These are phyloP conservation scores for Syrphus vitripennis DNA, from an alignment of 2,888 invertebrate genomes.

Conservation along the genomic window DNA sequence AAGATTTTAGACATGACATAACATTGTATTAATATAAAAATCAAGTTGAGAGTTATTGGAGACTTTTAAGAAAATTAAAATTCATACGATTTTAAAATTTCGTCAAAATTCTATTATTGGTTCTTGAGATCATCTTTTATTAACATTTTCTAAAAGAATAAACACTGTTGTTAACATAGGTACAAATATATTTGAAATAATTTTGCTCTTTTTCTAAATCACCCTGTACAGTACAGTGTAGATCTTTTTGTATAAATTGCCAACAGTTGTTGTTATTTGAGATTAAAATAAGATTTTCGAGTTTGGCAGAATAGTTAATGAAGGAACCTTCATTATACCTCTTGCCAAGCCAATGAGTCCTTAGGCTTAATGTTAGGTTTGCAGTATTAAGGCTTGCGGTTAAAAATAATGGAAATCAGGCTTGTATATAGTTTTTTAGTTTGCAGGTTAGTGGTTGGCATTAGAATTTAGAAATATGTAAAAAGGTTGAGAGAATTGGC, in stretches of 20 bases:
- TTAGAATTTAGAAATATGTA: background rate
- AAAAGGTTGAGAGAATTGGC: background rate
- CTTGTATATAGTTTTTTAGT: background rate
- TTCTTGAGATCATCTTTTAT: too few relatives aligned
- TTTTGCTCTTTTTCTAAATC: background rate
- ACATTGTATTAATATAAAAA: too few relatives aligned
- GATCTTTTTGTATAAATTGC: background rate
- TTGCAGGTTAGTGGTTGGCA: background rate
- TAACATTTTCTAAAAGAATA: too few relatives aligned
- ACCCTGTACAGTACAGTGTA: background rate
- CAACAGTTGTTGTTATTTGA: slow-evolving; percentile 1
- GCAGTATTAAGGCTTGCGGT: background rate
- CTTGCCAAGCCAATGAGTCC: background rate
- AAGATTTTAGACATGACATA: too few relatives aligned
- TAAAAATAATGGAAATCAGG: background rate
- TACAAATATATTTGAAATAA: too few relatives aligned
- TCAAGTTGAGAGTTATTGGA: too few relatives aligned
- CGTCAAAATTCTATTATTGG: too few relatives aligned
- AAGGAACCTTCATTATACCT: background rate
- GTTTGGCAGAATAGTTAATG: background rate
- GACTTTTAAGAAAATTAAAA: too few relatives aligned
- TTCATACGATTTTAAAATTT: too few relatives aligned
- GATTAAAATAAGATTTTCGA: slow-evolving; percentile 17
- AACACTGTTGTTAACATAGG: too few relatives aligned
- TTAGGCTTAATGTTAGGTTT: background rate